A percentile compares a stretch with the other conserved stretches of the same genome.
These are phyloP conservation scores for Rynchops niger DNA, from an alignment of 2,113 vertebrate species.

Conservation along the genomic window DNA sequence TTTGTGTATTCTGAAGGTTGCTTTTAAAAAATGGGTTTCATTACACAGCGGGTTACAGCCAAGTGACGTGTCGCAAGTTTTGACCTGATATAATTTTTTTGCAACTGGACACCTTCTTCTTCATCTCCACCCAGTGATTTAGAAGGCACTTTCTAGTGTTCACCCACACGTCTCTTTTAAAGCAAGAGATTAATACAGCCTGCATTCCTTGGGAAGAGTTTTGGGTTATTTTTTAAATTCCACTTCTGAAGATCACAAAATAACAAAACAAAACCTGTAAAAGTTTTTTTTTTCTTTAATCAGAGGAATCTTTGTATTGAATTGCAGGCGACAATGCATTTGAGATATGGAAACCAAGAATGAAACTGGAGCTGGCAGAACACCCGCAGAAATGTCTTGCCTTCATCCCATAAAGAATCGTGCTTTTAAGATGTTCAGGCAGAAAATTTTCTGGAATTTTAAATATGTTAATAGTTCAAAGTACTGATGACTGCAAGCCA, in stretches of 20 bases:
- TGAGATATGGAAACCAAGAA: not conserved
- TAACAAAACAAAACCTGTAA: not conserved
- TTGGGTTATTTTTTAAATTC: not conserved
- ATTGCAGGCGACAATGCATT: not conserved
- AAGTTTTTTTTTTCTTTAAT: not conserved
- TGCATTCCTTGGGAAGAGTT: not conserved
- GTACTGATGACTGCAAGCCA: not conserved
- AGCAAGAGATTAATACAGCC: not conserved
- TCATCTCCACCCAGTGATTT: not conserved
- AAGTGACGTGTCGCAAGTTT: not conserved
- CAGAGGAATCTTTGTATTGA: not conserved
- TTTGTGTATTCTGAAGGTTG: constrained; percentile 17
- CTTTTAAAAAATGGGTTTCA: constrained; percentile 7
- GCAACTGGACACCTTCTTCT: not conserved
- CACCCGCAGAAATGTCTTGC: not conserved
- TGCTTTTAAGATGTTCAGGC: not conserved
- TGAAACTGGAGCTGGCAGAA: not conserved
- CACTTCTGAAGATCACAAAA: not conserved
- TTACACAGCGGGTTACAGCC: not conserved
- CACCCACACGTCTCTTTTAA: not conserved
- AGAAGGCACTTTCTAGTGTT: not conserved
- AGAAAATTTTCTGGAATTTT: constrained; percentile 23
- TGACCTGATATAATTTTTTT: not conserved
- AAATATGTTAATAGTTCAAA: not conserved
- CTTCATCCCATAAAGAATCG: not conserved